These are phyloP conservation scores for Drosophila melanica DNA, from an alignment of 1,140 invertebrate genomes.

Conservation along the genomic window DNA sequence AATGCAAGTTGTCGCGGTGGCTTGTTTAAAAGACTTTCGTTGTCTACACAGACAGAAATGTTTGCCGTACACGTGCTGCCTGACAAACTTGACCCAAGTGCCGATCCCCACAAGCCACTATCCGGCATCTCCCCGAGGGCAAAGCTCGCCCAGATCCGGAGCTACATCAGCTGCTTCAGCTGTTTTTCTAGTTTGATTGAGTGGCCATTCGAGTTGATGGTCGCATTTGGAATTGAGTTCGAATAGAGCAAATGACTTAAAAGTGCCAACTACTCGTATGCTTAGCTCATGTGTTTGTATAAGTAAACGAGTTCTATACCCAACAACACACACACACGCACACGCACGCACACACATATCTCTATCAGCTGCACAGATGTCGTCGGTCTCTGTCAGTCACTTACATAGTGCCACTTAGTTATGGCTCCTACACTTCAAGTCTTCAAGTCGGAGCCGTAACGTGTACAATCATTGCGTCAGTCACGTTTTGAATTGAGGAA, in stretches of 20 bases:
- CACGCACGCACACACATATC: conserved; percentile 5
- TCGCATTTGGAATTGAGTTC: conserved; percentile 75
- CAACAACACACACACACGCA: neutral
- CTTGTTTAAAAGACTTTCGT: conserved; percentile 28
- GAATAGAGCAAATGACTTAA: conserved; percentile 78
- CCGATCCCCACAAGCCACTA: neutral
- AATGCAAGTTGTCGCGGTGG: conserved; percentile 32
- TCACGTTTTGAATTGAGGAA: conserved; percentile 81
- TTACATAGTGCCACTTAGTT: conserved; percentile 80
- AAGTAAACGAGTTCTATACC: conserved; percentile 8
- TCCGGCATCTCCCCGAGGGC: too few relatives aligned
- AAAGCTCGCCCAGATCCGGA: neutral
- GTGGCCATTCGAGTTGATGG: conserved; percentile 65
- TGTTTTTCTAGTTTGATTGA: conserved; percentile 66
- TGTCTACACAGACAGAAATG: conserved; percentile 38
- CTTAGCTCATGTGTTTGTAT: conserved; percentile 53
- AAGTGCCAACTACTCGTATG: conserved; percentile 76
- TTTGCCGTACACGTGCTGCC: conserved; percentile 64
- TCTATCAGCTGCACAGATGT: conserved; percentile 37
- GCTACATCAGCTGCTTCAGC: conserved; percentile 24
- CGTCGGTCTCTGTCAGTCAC: conserved; percentile 68
- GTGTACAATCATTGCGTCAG: conserved; percentile 79
- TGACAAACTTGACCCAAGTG: conserved; percentile 36
- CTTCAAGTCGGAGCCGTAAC: conserved; percentile 47
- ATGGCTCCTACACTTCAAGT: conserved; percentile 44